Conservation (phyloP, 2,797 vertebrate genomes). For the Anguilla obscura region DNA sequence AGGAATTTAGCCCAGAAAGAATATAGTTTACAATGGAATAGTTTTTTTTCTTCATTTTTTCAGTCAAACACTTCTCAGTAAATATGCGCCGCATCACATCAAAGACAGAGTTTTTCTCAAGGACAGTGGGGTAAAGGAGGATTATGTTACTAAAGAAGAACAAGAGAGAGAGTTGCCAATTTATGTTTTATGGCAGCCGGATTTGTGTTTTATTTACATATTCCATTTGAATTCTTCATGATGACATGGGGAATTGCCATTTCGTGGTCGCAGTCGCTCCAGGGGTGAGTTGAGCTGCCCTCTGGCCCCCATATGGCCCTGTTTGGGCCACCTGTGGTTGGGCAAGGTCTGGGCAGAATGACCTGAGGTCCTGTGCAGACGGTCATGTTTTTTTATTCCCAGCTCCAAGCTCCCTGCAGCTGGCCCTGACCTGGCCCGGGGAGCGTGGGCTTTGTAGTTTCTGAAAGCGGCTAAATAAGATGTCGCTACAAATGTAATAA, state of each 20-base stretch:
- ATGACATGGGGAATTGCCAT: neutral
- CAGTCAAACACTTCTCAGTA: neutral
- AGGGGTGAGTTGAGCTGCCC: neutral
- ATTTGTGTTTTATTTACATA: neutral
- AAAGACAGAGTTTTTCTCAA: neutral
- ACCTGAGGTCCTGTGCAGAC: neutral
- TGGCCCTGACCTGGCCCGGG: constrained; percentile 13
- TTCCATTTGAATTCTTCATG: neutral
- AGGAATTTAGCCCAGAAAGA: neutral
- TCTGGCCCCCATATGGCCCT: neutral
- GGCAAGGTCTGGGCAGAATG: neutral
- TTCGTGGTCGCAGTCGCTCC: neutral
- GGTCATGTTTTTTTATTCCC: neutral
- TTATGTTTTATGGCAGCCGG: neutral
- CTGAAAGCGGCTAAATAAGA: constrained; percentile 34
- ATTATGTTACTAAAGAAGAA: neutral
- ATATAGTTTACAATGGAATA: neutral
- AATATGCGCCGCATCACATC: neutral
- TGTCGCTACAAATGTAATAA: constrained; percentile 44
- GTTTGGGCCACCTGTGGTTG: neutral
- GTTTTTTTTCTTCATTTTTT: neutral
- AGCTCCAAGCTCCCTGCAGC: neutral
- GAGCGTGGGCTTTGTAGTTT: constrained; percentile 37
- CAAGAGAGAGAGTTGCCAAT: neutral
- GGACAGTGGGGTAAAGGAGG: neutral